Conservation (phyloP, 1,140 invertebrate genomes). For the Nasonia longicornis region DNA sequence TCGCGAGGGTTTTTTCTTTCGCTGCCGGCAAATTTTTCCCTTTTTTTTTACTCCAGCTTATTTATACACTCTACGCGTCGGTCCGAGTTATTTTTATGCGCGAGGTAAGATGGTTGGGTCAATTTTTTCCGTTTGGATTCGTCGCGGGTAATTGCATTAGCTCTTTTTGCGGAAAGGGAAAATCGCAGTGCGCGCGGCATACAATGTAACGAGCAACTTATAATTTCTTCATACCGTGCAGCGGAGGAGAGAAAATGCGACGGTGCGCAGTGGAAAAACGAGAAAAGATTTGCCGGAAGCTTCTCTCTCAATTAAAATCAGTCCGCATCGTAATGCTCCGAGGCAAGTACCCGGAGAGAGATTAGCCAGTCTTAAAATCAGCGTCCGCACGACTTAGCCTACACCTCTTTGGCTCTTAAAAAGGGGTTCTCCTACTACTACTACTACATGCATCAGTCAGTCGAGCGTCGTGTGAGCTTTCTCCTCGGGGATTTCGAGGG, state of each 20-base stretch:
- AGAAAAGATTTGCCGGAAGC: neutral
- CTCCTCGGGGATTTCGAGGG: constrained; percentile 10
- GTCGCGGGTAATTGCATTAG: constrained; percentile 14
- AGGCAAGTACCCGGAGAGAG: too few species aligned
- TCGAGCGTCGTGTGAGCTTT: constrained; percentile 27
- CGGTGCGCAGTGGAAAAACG: neutral
- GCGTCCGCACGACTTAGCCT: too few species aligned
- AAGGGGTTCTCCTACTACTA: neutral
- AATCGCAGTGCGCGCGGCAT: neutral
- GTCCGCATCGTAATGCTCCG: neutral
- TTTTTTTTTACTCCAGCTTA: neutral
- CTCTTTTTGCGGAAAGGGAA: neutral
- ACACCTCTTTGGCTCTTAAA: neutral
- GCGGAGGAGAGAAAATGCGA: neutral
- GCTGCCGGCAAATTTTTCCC: neutral
- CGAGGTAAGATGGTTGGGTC: neutral
- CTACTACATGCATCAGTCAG: neutral
- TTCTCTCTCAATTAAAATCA: neutral
- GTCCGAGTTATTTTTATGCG: neutral
- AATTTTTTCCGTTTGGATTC: neutral
- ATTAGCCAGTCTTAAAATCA: too few species aligned
- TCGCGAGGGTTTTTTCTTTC: neutral
- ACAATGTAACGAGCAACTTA: neutral
- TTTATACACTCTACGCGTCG: neutral
- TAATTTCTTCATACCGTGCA: neutral